A percentile compares a stretch with the other conserved stretches of the same genome.
Evolutionary conservation across 2,797 vertebrate genomes (phyloP).

Genomic region (Cossypha polioptera): DNA sequence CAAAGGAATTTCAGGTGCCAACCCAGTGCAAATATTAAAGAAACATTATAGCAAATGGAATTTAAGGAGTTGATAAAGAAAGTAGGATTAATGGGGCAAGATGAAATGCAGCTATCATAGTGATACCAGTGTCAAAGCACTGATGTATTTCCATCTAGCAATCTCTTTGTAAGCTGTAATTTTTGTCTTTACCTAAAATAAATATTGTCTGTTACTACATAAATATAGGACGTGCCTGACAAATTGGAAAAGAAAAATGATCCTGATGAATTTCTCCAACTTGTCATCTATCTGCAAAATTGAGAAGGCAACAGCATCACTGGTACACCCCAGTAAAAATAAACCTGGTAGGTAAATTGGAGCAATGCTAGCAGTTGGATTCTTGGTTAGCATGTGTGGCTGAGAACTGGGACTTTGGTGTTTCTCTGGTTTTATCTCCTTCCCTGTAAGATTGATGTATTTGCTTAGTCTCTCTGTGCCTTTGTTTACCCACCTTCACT

Average conservation of each 20-base stretch:
- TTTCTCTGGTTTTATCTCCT: neutral
- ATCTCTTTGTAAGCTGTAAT: neutral
- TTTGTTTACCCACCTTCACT: neutral
- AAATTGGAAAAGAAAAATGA: neutral
- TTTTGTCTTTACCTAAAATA: neutral
- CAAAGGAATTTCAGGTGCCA: neutral
- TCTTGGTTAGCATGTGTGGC: neutral
- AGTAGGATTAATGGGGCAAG: neutral
- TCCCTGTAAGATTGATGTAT: neutral
- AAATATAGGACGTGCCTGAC: neutral
- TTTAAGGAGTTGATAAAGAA: neutral
- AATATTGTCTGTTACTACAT: neutral
- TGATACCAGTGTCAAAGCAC: neutral
- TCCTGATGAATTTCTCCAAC: neutral
- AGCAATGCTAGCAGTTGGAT: neutral
- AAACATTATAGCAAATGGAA: neutral
- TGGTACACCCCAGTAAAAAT: neutral
- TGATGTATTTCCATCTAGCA: neutral
- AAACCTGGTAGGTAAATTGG: neutral
- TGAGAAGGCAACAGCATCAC: neutral
- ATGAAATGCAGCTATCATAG: neutral
- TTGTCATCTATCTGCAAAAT: neutral
- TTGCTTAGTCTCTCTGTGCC: neutral
- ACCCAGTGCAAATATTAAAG: neutral
- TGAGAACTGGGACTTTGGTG: neutral